Evolutionary conservation across 1,140 invertebrate species (phyloP), one percentile per base, ranked within the genome.

Genomic region (Drosophila albomicans): DNA sequence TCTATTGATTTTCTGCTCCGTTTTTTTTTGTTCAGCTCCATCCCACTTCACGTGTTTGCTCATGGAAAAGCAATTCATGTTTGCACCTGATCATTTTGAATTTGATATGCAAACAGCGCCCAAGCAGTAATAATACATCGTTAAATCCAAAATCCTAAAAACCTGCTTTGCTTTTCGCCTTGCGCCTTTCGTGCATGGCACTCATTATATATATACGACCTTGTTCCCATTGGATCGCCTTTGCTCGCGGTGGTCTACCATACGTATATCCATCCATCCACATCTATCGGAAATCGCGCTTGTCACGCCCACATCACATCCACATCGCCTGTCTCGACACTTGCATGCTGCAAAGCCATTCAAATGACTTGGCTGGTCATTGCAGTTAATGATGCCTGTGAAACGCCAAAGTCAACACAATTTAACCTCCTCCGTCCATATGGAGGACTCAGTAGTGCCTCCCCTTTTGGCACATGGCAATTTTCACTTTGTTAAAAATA

Each of bases 361-460:
- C 65, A 87, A 87, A 88, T 80, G 76, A 82, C 84, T 88, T 25
- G 3, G 20, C 30, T 75, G 81, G 82, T 88, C 82, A 87, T 82
- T 87, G 79, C 79, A 88, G 84, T 88, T 87, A 87, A 87, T 87
- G 84, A 87, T 82, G 80, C 84, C 74, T 85, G 73, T 84, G 73
- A 11, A 75, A 56, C 51, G 66, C 5, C 66, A 69, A 70, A 75
- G 66, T 75, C 66, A 75, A 75, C 72, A 75, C 72, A 62, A 45
- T 65, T 57, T 64, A 32, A 35, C 51, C 30, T n/a, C 41, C 48
- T 5, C 11, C 20, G 10, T 11, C 32, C 48, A 51, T 63, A 73
- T 67, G 74, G 75, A 86, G 63, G 20, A 25, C 0, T 8, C 38
- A 5, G 1, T 11, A 1, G 49, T 0, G 4, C n/a, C 15, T 5